A percentile compares a stretch with the other conserved stretches of the same genome.
These are phyloP conservation scores for Acipenser transmontanus DNA, from an alignment of 2,797 vertebrate species.

Conservation along the genomic window DNA sequence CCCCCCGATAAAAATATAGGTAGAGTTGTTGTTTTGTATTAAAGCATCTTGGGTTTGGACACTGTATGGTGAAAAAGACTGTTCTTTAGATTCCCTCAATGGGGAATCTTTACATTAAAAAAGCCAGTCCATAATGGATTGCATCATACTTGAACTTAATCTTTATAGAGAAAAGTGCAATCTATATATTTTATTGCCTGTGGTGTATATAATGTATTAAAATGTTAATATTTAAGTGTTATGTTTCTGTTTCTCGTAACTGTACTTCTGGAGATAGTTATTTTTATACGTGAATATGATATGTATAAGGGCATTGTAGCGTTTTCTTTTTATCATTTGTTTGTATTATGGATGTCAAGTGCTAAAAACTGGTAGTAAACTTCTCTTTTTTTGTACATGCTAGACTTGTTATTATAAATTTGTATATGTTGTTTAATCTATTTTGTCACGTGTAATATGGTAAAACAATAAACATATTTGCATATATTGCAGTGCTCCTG, in stretches of 20 bases:
- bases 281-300: conserved; percentile 68
- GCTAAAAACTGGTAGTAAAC: conserved; percentile 51
- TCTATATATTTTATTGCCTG: conserved; percentile 55
- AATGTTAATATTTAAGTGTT: conserved; percentile 69
- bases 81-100: conserved; percentile 45
- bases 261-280: conserved; percentile 63
- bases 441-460: conserved; percentile 53
- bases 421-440: conserved; percentile 64
- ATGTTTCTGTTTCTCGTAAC: conserved; percentile 60
- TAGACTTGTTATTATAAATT: conserved; percentile 58
- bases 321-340: conserved; percentile 54
- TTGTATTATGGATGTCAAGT: conserved; percentile 31
- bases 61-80: conserved; percentile 61
- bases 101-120: conserved; percentile 37
- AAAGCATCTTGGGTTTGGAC: conserved; percentile 51
- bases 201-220: conserved; percentile 59
- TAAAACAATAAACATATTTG: conserved; percentile 65
- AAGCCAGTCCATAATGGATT: conserved; percentile 58
- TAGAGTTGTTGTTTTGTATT: conserved; percentile 39
- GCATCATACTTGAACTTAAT: conserved; percentile 70
- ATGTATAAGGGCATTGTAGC: conserved; percentile 69
- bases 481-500: conserved; percentile 42
- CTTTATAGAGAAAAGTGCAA: conserved; percentile 68
- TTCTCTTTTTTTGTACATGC: conserved; percentile 34
- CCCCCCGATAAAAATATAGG: conserved; percentile 23